phyloP scores from a whole-genome alignment of 1,140 invertebrate genomes.

The Neodiprion lecontei region DNA sequence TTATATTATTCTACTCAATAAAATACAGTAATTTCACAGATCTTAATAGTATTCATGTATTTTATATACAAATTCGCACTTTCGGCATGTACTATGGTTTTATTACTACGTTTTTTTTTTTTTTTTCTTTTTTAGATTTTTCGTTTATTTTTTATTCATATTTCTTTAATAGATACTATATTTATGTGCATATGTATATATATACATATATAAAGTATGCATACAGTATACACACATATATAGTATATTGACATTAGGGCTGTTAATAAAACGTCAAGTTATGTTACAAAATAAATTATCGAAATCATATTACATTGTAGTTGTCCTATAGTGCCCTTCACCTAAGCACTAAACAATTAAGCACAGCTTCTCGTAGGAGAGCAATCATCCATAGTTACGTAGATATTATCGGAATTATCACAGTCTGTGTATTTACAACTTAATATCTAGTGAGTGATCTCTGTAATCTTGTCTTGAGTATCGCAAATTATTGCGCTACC shows the following conservation, averaged over 20 bases:
- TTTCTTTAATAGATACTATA: not conserved
- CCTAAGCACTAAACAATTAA: not conserved
- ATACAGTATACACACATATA: too few species aligned
- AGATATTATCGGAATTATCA: constrained; percentile 61
- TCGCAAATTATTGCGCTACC: too few species aligned
- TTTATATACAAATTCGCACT: not conserved
- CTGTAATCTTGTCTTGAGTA: not conserved
- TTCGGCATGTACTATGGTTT: not conserved
- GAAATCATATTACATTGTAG: not conserved
- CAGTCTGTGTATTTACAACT: constrained; percentile 64
- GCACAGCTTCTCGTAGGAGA: constrained; percentile 26
- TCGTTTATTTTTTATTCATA: too few species aligned
- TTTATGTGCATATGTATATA: too few species aligned
- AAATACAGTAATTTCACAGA: constrained; percentile 60
- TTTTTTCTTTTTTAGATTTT: too few species aligned
- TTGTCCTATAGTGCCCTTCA: constrained; percentile 4
- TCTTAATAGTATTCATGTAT: constrained; percentile 34
- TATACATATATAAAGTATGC: too few species aligned
- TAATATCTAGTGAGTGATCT: constrained; percentile 31
- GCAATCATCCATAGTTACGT: constrained; percentile 41
- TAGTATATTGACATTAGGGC: not conserved
- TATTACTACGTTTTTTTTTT: too few species aligned
- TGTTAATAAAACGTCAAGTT: not conserved
- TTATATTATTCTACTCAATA: constrained; percentile 50
- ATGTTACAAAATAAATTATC: not conserved